Conservation (phyloP, 2,113 vertebrate genomes). For the Ophthalmolycus amberensis region DNA sequence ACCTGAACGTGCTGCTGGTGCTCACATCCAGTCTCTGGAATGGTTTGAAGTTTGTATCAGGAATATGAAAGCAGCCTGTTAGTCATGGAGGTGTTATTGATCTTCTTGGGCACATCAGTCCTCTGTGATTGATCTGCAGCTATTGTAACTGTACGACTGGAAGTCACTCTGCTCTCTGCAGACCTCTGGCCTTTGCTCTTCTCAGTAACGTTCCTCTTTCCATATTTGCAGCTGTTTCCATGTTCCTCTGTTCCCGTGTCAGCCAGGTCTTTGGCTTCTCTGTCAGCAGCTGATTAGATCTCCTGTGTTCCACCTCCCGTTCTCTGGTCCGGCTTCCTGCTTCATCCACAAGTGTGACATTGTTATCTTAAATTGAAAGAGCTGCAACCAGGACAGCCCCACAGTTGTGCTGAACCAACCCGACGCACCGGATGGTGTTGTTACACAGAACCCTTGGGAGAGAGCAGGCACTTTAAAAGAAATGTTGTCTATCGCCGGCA, state of each 20-base stretch:
- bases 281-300: background rate
- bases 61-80: too few relatives aligned
- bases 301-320: background rate
- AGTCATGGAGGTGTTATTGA: background rate
- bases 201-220: background rate
- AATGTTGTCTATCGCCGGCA: too few relatives aligned
- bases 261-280: background rate
- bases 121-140: background rate
- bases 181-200: background rate
- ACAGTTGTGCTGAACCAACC: background rate
- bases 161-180: background rate
- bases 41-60: background rate
- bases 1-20: conserved; percentile 10
- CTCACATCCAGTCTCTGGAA: background rate
- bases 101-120: background rate
- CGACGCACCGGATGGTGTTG: too few relatives aligned
- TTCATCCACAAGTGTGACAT: background rate
- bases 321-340: background rate
- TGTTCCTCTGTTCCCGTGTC: background rate
- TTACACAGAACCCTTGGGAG: too few relatives aligned
- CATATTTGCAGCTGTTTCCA: background rate
- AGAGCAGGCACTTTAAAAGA: too few relatives aligned
- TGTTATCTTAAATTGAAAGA: background rate
- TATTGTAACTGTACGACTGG: background rate
- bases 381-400: background rate